Percentiles rank a stretch among this genome's conserved stretches.
Evolutionary conservation across 2,113 vertebrate species (phyloP).

Genomic region (Phoenicopterus ruber): DNA sequence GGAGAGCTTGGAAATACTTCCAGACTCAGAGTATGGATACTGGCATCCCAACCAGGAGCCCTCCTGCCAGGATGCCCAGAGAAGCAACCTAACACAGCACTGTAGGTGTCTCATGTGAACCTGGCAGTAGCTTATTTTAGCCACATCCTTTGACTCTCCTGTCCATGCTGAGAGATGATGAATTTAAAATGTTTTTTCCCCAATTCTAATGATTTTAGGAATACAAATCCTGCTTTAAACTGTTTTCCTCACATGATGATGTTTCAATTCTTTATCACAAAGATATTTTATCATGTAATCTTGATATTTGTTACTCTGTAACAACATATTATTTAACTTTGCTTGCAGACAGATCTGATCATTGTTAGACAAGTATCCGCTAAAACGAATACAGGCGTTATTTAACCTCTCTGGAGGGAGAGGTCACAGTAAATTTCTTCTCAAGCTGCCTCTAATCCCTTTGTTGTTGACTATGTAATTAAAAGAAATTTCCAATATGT

Average conservation of each 20-base stretch:
- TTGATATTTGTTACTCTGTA: not conserved
- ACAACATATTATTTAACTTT: not conserved
- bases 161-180: not conserved
- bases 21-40: not conserved
- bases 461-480: not conserved
- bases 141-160: not conserved
- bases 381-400: not conserved
- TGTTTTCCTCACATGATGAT: not conserved
- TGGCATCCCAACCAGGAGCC: not conserved
- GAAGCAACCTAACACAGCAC: not conserved
- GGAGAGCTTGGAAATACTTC: not conserved
- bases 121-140: not conserved
- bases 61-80: not conserved
- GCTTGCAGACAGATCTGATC: not conserved
- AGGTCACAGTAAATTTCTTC: not conserved
- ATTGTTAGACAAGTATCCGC: not conserved
- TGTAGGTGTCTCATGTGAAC: not conserved
- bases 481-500: not conserved
- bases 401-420: not conserved
- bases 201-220: not conserved
- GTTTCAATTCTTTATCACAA: not conserved
- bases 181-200: not conserved
- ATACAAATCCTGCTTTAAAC: not conserved
- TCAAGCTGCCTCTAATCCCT: not conserved
- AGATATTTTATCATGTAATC: not conserved